Conservation (phyloP, 2,888 invertebrate species). For the Horisme vitalbata region DNA sequence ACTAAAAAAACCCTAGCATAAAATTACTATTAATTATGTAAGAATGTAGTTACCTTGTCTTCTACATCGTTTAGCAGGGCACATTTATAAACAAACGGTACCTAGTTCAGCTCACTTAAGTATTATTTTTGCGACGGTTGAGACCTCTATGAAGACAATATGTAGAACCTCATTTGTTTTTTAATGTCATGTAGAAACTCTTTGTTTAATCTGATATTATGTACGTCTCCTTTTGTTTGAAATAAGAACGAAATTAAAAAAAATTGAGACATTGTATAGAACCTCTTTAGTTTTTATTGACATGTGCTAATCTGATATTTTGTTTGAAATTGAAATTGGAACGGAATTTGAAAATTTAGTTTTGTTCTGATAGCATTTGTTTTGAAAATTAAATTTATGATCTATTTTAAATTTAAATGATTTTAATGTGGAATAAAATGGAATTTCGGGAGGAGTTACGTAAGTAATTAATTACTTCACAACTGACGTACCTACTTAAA, state of each 20-base stretch:
- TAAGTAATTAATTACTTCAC: too few species aligned
- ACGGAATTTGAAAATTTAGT: too few species aligned
- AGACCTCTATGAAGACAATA: not conserved
- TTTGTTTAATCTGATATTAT: not conserved
- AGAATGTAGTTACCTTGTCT: constrained; percentile 7
- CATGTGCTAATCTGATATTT: not conserved
- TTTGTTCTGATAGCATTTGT: too few species aligned
- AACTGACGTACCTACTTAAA: too few species aligned
- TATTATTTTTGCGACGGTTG: constrained; percentile 5
- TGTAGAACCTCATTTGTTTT: not conserved
- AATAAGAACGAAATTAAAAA: constrained; percentile 5
- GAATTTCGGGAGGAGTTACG: too few species aligned
- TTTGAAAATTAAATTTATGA: too few species aligned
- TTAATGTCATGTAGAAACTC: not conserved
- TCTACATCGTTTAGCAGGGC: not conserved
- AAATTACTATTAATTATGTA: not conserved
- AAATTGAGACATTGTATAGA: too few species aligned
- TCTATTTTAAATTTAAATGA: too few species aligned
- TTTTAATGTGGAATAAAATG: too few species aligned
- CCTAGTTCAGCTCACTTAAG: constrained; percentile 2
- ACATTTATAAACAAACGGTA: constrained; percentile 1
- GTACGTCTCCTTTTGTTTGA: constrained; percentile 2
- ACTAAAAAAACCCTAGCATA: too few species aligned
- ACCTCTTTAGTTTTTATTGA: not conserved
- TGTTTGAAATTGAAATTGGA: too few species aligned